phyloP scores from a whole-genome alignment of 2,113 vertebrate species.

The Cyphomyrus discorhynchus region DNA sequence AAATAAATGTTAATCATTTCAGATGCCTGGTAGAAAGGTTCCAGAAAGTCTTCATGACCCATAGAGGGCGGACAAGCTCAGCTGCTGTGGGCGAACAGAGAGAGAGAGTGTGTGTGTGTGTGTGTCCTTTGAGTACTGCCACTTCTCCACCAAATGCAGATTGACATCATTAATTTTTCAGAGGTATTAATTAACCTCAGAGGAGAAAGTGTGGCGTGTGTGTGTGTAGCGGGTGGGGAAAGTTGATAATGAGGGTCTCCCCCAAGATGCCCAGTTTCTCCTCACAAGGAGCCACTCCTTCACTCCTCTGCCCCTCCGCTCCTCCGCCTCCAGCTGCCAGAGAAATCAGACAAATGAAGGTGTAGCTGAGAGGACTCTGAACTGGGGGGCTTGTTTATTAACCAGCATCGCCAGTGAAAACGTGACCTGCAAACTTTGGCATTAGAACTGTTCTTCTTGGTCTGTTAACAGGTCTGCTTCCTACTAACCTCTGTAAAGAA shows the following conservation, averaged over 20 bases:
- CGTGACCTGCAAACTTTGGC: not conserved
- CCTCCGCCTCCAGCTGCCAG: not conserved
- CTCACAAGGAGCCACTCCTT: not conserved
- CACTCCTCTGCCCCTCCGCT: not conserved
- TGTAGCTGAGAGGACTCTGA: not conserved
- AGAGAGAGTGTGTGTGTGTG: not conserved
- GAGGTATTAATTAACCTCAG: conserved; percentile 24
- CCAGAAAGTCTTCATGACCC: not conserved
- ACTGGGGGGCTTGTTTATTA: not conserved
- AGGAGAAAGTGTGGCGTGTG: not conserved
- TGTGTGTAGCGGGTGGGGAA: not conserved
- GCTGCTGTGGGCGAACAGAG: not conserved
- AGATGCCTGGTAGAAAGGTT: not conserved
- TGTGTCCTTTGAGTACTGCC: not conserved
- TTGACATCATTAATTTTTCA: conserved; percentile 26
- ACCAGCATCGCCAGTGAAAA: not conserved
- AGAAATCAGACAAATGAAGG: not conserved
- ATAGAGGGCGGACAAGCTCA: not conserved
- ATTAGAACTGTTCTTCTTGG: not conserved
- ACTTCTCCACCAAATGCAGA: conserved; percentile 13
- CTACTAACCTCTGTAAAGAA: not conserved
- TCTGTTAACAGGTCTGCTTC: not conserved
- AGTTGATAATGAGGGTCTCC: not conserved
- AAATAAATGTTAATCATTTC: not conserved
- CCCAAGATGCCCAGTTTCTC: not conserved